Evolutionary conservation across 2,888 invertebrate genomes (phyloP).

Genomic region (Encarsia formosa): DNA sequence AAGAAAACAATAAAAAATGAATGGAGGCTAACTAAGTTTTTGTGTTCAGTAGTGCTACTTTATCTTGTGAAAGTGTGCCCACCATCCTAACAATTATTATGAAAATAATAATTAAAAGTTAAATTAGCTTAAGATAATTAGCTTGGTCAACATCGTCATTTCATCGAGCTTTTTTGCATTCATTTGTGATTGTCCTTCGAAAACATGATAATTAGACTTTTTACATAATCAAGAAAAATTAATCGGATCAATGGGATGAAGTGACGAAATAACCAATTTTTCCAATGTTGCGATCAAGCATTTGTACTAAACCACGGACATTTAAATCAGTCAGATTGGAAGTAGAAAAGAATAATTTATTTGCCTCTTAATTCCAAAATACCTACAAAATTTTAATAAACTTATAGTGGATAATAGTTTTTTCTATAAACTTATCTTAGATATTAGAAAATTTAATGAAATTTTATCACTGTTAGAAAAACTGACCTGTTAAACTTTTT

Average conservation of each 20-base stretch:
- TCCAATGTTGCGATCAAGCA: conserved; percentile 21
- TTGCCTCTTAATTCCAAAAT: too few species aligned
- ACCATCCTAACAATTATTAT: conserved; percentile 21
- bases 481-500: conserved; percentile 22
- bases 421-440: too few species aligned
- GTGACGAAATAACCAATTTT: conserved; percentile 26
- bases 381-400: too few species aligned
- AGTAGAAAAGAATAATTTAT: too few species aligned
- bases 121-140: too few species aligned
- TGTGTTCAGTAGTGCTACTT: conserved; percentile 33
- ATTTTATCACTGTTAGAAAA: too few species aligned
- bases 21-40: conserved; percentile 22
- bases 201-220: conserved; percentile 1
- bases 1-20: not conserved
- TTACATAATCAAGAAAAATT: too few species aligned
- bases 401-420: too few species aligned
- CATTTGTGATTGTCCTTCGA: conserved; percentile 21
- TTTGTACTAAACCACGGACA: too few species aligned
- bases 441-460: too few species aligned
- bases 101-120: conserved; percentile 13
- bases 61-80: conserved; percentile 28
- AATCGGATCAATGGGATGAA: conserved; percentile 20
- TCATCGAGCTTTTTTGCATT: conserved; percentile 20
- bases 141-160: conserved; percentile 24
- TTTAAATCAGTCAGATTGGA: too few species aligned